Percentiles rank a stretch among this genome's conserved stretches.
These are phyloP conservation scores for Nibea coibor DNA, from an alignment of 2,113 vertebrate genomes.

Conservation along the genomic window DNA sequence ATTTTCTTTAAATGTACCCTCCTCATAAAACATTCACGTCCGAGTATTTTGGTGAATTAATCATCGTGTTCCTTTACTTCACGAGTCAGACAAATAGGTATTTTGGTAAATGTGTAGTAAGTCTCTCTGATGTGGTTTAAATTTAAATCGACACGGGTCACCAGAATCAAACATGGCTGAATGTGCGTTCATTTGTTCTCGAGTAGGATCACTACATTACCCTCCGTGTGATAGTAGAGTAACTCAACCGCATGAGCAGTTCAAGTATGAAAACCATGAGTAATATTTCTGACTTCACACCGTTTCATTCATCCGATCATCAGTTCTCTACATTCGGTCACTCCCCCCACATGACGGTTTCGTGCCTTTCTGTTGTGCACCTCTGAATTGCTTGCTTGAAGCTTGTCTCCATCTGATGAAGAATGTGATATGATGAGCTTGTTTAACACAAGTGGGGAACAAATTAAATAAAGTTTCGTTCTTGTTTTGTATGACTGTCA, in stretches of 20 bases:
- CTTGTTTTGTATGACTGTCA: conserved; percentile 79
- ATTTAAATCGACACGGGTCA: not conserved
- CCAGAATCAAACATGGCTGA: not conserved
- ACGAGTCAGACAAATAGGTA: not conserved
- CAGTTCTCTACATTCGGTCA: conserved; percentile 4
- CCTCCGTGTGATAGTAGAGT: not conserved
- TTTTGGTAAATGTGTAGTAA: not conserved
- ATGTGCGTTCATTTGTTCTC: not conserved
- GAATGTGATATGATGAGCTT: conserved; percentile 75
- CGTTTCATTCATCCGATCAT: not conserved
- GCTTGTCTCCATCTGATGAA: conserved; percentile 74
- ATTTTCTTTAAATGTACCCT: conserved; percentile 45
- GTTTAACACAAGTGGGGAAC: conserved; percentile 69
- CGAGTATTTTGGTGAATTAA: conserved; percentile 16
- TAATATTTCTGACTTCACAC: not conserved
- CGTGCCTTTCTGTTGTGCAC: conserved; percentile 81
- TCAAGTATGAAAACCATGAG: not conserved
- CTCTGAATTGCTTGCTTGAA: conserved; percentile 61
- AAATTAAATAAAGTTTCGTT: conserved; percentile 81
- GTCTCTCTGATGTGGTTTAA: not conserved
- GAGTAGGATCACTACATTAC: not conserved
- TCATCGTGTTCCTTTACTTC: conserved; percentile 11
- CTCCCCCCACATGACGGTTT: conserved; percentile 43
- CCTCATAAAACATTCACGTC: not conserved
- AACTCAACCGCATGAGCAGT: conserved; percentile 3